Evolutionary conservation across 2,797 vertebrate genomes (phyloP).

Genomic region (Monodelphis domestica): DNA sequence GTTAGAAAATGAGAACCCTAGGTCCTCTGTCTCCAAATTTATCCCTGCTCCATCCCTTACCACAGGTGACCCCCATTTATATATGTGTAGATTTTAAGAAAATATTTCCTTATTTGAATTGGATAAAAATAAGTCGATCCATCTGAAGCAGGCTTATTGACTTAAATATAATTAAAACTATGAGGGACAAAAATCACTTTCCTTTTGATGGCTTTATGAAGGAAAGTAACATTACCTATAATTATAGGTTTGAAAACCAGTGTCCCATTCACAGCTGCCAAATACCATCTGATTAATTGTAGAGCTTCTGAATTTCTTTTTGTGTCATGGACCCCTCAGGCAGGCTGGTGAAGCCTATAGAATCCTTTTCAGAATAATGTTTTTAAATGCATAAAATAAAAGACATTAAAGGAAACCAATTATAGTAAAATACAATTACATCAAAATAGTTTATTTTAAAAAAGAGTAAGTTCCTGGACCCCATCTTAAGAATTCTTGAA

Average conservation of each 20-base stretch:
- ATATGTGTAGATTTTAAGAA: too few species aligned
- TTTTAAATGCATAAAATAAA: background rate
- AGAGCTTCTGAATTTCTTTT: background rate
- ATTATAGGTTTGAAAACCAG: constrained; percentile 28
- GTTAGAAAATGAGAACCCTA: background rate
- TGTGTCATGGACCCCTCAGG: background rate
- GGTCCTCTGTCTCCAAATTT: background rate
- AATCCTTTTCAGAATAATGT: background rate
- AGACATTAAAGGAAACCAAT: background rate
- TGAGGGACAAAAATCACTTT: constrained; percentile 35
- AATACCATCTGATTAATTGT: background rate
- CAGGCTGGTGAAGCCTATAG: background rate
- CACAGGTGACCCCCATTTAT: background rate
- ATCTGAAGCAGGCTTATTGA: constrained; percentile 30
- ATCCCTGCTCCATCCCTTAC: background rate
- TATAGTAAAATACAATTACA: background rate
- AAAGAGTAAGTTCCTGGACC: background rate
- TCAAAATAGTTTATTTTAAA: background rate
- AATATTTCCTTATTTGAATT: background rate
- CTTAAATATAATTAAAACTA: background rate
- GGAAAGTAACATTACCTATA: constrained; percentile 18
- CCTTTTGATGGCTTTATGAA: constrained; percentile 25
- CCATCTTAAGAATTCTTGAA: background rate
- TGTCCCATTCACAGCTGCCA: too few species aligned
- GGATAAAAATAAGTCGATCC: background rate